These are phyloP conservation scores for Myiozetetes cayanensis DNA, from an alignment of 2,113 vertebrate genomes.

Conservation along the genomic window DNA sequence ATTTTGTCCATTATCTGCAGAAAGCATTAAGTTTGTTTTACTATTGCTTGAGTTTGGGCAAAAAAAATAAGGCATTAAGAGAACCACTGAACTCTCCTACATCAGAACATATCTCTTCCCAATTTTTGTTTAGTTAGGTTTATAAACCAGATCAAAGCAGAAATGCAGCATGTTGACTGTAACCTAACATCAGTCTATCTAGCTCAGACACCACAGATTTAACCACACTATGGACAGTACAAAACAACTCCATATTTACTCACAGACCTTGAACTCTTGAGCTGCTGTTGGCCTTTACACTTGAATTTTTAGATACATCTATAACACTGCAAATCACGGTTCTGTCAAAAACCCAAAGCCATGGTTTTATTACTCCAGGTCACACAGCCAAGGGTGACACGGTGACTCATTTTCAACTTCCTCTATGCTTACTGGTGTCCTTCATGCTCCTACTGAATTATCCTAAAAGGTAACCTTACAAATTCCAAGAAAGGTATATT, in stretches of 20 bases:
- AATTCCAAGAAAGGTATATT: neutral
- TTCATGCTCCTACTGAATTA: neutral
- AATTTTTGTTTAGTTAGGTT: neutral
- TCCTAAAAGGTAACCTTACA: neutral
- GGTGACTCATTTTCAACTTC: neutral
- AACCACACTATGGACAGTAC: neutral
- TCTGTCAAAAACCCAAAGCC: neutral
- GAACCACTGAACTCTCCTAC: neutral
- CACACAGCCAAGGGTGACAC: neutral
- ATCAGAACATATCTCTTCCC: neutral
- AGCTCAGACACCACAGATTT: neutral
- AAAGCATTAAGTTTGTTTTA: neutral
- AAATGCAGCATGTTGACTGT: neutral
- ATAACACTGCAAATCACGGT: neutral
- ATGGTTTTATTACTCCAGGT: neutral
- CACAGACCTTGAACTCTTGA: neutral
- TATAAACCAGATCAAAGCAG: neutral
- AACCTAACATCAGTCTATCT: neutral
- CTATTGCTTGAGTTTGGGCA: neutral
- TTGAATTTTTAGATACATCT: neutral
- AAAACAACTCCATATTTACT: neutral
- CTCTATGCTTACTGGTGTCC: neutral
- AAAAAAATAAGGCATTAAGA: neutral
- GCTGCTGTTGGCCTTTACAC: neutral
- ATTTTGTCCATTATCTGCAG: neutral